These are phyloP conservation scores for Ceratina japonica DNA, from an alignment of 1,140 invertebrate species.

Conservation along the genomic window DNA sequence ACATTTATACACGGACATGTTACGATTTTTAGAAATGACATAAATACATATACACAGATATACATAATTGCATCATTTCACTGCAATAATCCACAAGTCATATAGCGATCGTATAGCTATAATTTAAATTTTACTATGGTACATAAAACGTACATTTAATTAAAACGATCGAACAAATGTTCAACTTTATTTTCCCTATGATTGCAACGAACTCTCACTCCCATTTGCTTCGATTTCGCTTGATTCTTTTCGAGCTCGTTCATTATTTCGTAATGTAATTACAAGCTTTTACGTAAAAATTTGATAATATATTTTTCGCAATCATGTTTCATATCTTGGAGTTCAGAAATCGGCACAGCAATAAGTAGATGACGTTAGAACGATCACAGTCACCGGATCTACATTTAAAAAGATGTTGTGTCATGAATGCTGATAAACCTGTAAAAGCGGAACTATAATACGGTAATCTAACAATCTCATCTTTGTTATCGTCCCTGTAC, in stretches of 20 bases:
- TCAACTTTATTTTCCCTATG: background rate
- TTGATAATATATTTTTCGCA: conserved; percentile 13
- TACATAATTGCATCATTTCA: background rate
- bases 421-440: conserved; percentile 18
- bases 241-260: background rate
- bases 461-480: no score
- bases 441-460: background rate
- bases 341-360: background rate
- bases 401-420: background rate
- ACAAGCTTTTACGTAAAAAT: background rate
- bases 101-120: no score
- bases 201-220: background rate
- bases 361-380: background rate
- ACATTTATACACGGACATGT: no score
- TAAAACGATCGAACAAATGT: background rate
- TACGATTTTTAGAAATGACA: background rate
- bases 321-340: background rate
- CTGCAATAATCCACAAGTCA: no score
- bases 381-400: background rate
- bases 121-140: no score
- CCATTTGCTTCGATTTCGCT: background rate
- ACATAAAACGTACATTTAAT: no score
- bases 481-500: background rate
- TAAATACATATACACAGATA: no score
- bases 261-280: conserved; percentile 6